phyloP scores from a whole-genome alignment of 2,113 vertebrate species.

The Lepisosteus oculatus region DNA sequence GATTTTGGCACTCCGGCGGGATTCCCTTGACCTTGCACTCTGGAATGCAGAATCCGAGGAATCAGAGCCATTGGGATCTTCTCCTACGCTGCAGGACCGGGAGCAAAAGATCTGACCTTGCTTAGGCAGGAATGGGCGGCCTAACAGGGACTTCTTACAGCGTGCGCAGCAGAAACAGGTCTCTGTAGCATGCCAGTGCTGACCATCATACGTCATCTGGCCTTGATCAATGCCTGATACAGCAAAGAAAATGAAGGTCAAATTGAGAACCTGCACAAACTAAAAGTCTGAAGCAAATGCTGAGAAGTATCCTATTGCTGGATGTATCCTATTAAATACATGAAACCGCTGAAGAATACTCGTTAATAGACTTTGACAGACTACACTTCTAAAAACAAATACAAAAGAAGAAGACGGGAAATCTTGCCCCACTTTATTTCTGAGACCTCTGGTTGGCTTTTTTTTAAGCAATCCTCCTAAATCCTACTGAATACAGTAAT shows the following conservation, averaged over 20 bases:
- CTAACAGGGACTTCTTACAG: conserved; percentile 93
- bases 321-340: too few species aligned
- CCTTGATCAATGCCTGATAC: conserved; percentile 92
- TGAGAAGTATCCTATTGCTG: too few species aligned
- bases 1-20: conserved; percentile 84
- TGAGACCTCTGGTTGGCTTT: too few species aligned
- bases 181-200: conserved; percentile 97
- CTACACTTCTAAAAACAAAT: too few species aligned
- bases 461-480: too few species aligned
- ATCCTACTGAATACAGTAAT: too few species aligned
- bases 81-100: conserved; percentile 84
- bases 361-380: too few species aligned
- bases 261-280: too few species aligned
- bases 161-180: conserved; percentile 93
- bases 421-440: too few species aligned
- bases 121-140: conserved; percentile 93
- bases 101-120: conserved; percentile 98
- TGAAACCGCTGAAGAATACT: too few species aligned
- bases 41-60: conserved; percentile 95
- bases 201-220: conserved; percentile 96
- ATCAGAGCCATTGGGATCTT: conserved; percentile 89
- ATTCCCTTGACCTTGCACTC: conserved; percentile 87
- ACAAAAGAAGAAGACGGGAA: too few species aligned
- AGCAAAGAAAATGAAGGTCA: neutral
- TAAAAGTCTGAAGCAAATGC: too few species aligned